Evolutionary conservation across 2,797 vertebrate genomes (phyloP).

Genomic region (Tinamus major): DNA sequence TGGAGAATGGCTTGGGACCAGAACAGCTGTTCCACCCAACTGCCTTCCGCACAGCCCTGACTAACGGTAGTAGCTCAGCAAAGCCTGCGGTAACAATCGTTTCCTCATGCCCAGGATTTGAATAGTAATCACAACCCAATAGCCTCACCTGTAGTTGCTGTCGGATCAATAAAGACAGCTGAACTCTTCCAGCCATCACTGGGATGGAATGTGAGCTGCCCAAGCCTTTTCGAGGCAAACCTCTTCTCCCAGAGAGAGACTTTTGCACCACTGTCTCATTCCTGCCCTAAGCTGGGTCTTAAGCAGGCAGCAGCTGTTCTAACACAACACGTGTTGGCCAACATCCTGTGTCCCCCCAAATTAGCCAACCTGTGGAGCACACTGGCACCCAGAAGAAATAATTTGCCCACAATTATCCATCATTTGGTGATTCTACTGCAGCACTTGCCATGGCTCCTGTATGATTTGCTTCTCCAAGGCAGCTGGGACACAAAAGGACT

Average conservation of each 20-base stretch:
- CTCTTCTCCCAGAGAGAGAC: background rate
- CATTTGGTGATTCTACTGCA: background rate
- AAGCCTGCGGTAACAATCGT: background rate
- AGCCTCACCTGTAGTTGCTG: background rate
- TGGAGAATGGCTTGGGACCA: background rate
- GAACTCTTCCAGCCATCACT: background rate
- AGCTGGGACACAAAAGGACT: background rate
- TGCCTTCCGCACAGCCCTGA: background rate
- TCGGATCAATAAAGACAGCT: background rate
- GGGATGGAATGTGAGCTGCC: background rate
- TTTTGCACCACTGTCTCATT: background rate
- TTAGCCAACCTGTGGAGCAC: background rate
- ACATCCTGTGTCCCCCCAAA: fast-evolving
- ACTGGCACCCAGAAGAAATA: background rate
- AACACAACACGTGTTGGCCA: background rate
- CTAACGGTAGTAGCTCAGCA: background rate
- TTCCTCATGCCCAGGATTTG: background rate
- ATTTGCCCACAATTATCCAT: background rate
- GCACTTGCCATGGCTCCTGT: background rate
- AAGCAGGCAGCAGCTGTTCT: background rate
- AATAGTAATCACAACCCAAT: background rate
- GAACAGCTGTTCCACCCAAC: background rate
- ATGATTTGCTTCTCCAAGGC: background rate
- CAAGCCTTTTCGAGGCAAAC: background rate
- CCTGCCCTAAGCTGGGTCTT: background rate